These are phyloP conservation scores for Pseudomyrmex sp. DNA, from an alignment of 1,140 invertebrate genomes.

Conservation along the genomic window DNA sequence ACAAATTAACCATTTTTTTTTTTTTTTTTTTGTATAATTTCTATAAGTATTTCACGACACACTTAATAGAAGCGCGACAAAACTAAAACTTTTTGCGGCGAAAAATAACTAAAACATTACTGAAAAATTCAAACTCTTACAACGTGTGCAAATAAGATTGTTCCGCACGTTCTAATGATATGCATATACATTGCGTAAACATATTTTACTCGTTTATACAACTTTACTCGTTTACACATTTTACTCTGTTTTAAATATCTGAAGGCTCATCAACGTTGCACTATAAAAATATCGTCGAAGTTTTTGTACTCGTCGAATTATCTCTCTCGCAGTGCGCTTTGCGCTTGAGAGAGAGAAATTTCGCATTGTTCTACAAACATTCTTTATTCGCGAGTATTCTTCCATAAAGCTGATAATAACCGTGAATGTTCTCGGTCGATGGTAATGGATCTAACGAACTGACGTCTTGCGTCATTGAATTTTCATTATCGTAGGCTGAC, in stretches of 20 bases:
- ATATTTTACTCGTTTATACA: no score
- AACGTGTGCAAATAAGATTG: no score
- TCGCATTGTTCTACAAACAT: background rate
- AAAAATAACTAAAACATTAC: background rate
- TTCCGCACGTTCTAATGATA: slow-evolving; percentile 15
- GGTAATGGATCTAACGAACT: slow-evolving; percentile 40
- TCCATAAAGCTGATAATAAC: slow-evolving; percentile 22
- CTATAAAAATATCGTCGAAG: background rate
- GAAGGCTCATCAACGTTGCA: background rate
- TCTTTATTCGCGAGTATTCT: slow-evolving; percentile 12
- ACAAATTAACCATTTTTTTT: background rate
- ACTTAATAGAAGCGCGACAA: background rate
- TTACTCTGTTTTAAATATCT: background rate
- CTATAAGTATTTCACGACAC: slow-evolving; percentile 9
- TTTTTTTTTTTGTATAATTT: background rate
- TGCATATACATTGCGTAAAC: background rate
- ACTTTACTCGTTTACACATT: background rate
- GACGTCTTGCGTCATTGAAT: slow-evolving; percentile 34
- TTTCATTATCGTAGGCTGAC: slow-evolving; percentile 53
- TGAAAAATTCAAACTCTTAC: slow-evolving; percentile 2
- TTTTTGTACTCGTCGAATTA: slow-evolving; percentile 15
- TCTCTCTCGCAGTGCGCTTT: background rate
- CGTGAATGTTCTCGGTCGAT: slow-evolving; percentile 27
- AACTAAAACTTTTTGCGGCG: background rate
- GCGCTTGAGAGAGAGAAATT: slow-evolving; percentile 1